Evolutionary conservation across 2,797 vertebrate species (phyloP), one percentile per base, ranked within the genome.

Genomic region (Lepidocolaptes lacrymiger): DNA sequence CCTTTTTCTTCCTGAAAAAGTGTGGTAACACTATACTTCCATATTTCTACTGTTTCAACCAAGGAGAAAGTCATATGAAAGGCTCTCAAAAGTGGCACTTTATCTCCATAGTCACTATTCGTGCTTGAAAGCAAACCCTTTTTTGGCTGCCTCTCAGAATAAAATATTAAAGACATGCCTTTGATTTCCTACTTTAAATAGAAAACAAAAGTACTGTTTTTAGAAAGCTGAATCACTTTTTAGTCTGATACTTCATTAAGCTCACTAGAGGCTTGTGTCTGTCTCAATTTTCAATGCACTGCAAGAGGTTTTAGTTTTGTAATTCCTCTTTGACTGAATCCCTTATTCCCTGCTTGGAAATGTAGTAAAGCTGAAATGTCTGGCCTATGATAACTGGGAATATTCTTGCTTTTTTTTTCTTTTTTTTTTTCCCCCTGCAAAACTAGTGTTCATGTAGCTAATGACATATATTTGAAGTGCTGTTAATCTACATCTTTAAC

Each of bases 151-250:
- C 49, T 79, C 43, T 88, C 88, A 93, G 72, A 91, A 79, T 48
- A 83, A 89, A 87, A 92, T 56, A 85, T 91, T 82, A 69, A 91
- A 92, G 46, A 41, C 77, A 17, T 43, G 41, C 32, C 59, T 94
- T 96, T 89, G 63, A 74, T 75, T 80, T 96, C 46, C 52, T 54
- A 36, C 71, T 97, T 82, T 79, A 90, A 84, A 49, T 89, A 95
- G 88, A 95, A 97, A 95, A 91, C 92, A 96, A 95, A 97, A 80
- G 34, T 27, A 69, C 80, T 93, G 63, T 24, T 96, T 94, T 93
- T 84, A 82, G 75, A 37, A 95, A 78, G 44, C 71, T 77, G 78
- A 88, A 91, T 88, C 9, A 32, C 74, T 92, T 93, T 96, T 95
- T 67, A 56, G 77, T 96, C 74, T 78, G 82, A 85, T 96, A 95